phyloP scores from a whole-genome alignment of 2,888 invertebrate species.

The Lordiphosa fenestrarum region DNA sequence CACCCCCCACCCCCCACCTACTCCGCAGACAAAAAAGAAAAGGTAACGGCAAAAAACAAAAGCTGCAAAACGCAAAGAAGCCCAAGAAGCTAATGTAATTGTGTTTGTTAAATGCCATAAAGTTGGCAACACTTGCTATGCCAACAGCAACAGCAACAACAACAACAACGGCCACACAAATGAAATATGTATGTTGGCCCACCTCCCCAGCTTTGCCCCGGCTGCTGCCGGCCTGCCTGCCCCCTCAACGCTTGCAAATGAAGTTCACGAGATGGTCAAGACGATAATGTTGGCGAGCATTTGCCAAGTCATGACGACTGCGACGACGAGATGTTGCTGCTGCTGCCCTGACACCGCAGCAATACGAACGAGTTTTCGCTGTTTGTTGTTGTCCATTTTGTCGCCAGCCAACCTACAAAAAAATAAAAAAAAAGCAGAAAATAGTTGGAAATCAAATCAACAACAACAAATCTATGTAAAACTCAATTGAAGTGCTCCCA shows the following conservation, averaged over 20 bases:
- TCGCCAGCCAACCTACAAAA: conserved; percentile 60
- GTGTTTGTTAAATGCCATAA: conserved; percentile 74
- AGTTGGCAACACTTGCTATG: conserved; percentile 75
- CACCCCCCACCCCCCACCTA: neutral
- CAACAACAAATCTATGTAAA: conserved; percentile 61
- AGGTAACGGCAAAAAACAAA: conserved; percentile 44
- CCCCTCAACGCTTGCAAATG: conserved; percentile 66
- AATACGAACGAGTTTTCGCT: conserved; percentile 66
- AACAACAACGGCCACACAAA: conserved; percentile 36
- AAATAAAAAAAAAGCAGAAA: conserved; percentile 19
- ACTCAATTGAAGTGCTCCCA: conserved; percentile 71
- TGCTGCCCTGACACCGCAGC: conserved; percentile 46
- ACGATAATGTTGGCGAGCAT: conserved; percentile 74
- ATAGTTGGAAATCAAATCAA: conserved; percentile 72
- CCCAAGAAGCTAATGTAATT: conserved; percentile 60
- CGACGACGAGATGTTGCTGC: conserved; percentile 37
- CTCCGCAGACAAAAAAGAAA: conserved; percentile 12
- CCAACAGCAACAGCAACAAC: conserved; percentile 41
- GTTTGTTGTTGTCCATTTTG: conserved; percentile 66
- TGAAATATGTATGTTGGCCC: conserved; percentile 63
- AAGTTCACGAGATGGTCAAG: conserved; percentile 75
- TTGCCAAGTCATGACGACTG: conserved; percentile 70
- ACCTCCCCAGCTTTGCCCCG: conserved; percentile 27
- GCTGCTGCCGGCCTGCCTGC: conserved; percentile 17
- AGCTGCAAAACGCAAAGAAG: conserved; percentile 26